Evolutionary conservation across 2,888 invertebrate genomes (phyloP).

Genomic region (Psococerastis gibbosa): DNA sequence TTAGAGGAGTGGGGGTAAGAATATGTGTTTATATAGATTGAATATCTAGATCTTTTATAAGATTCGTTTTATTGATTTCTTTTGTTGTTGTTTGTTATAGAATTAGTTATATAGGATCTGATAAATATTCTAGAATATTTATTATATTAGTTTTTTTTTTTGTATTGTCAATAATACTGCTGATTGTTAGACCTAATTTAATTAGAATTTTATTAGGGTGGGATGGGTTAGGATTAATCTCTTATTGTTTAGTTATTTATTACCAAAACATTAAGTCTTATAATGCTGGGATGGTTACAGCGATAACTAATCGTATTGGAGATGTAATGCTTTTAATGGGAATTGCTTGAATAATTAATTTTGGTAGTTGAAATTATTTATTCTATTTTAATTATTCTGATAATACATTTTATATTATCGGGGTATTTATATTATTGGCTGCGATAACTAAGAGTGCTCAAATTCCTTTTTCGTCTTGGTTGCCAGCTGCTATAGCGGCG

Average conservation of each 20-base stretch:
- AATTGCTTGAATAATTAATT: constrained; percentile 37
- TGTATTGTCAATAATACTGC: constrained; percentile 43
- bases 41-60: constrained; percentile 41
- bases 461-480: constrained; percentile 58
- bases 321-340: constrained; percentile 45
- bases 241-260: constrained; percentile 54
- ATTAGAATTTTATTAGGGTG: constrained; percentile 51
- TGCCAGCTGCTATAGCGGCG: constrained; percentile 56
- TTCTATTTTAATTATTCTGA: constrained; percentile 20
- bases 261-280: constrained; percentile 47
- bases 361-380: constrained; percentile 33
- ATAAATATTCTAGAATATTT: constrained; percentile 40
- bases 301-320: constrained; percentile 51
- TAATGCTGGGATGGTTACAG: constrained; percentile 52
- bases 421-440: constrained; percentile 23
- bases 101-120: constrained; percentile 38
- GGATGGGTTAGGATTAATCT: constrained; percentile 51
- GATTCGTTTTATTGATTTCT: constrained; percentile 44
- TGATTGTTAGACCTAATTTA: constrained; percentile 49
- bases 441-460: constrained; percentile 61
- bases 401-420: background rate
- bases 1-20: constrained; percentile 30
- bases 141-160: constrained; percentile 42
- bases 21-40: constrained; percentile 42
- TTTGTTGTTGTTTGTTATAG: constrained; percentile 44